These are phyloP conservation scores for Selene dorsalis DNA, from an alignment of 2,797 vertebrate species.

Conservation along the genomic window DNA sequence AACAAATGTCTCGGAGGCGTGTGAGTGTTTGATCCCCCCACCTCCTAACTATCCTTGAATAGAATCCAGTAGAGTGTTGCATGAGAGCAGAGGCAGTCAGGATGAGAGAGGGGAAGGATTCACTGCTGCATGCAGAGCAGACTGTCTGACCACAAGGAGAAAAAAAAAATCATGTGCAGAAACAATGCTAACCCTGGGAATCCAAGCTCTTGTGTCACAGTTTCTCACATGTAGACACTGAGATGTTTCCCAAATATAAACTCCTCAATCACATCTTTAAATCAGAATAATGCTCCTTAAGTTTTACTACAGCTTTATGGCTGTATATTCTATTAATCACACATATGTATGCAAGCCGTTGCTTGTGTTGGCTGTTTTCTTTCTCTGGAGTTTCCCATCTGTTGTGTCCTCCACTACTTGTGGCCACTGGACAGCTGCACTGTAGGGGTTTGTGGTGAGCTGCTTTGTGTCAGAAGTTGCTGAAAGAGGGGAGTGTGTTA, in stretches of 20 bases:
- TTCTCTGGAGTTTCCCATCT: slow-evolving; percentile 32
- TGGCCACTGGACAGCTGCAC: slow-evolving; percentile 20
- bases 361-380: slow-evolving; percentile 17
- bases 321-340: too few species aligned
- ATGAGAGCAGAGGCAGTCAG: slow-evolving; percentile 5
- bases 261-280: neutral
- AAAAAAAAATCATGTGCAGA: slow-evolving; percentile 16
- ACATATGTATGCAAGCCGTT: slow-evolving; percentile 26
- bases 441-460: slow-evolving; percentile 5
- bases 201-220: slow-evolving; percentile 4
- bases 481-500: slow-evolving; percentile 27
- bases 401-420: slow-evolving; percentile 18
- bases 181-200: neutral
- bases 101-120: slow-evolving; percentile 14
- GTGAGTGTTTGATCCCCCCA: slow-evolving; percentile 37
- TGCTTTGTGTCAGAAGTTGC: slow-evolving; percentile 21
- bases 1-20: slow-evolving; percentile 48
- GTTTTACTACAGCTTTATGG: neutral
- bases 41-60: slow-evolving; percentile 15
- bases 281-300: neutral
- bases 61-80: slow-evolving; percentile 28
- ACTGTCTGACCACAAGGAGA: slow-evolving; percentile 9
- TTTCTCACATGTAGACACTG: neutral
- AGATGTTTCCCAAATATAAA: slow-evolving; percentile 13
- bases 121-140: slow-evolving; percentile 5